A percentile compares a stretch with the other conserved stretches of the same genome.
Conservation (phyloP, 2,888 invertebrate genomes). For the Trichogramma dendrolimi region DNA sequence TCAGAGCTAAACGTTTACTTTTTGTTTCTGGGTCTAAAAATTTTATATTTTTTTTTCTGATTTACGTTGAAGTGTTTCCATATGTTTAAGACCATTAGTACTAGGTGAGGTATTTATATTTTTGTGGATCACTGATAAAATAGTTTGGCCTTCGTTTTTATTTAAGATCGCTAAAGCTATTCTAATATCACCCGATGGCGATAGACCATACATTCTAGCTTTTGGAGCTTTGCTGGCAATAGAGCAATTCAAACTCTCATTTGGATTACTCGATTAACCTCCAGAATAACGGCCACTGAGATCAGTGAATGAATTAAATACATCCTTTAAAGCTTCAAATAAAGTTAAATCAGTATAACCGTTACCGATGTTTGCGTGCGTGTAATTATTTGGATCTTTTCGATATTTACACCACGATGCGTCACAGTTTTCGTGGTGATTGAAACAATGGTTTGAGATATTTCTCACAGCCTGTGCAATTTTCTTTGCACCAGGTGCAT, state of each 20-base stretch:
- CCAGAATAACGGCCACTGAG: conserved; percentile 13
- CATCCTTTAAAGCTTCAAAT: conserved; percentile 24
- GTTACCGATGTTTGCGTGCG: conserved; percentile 25
- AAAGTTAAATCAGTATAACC: conserved; percentile 25
- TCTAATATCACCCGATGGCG: conserved; percentile 12
- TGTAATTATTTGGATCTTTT: conserved; percentile 24
- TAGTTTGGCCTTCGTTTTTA: conserved; percentile 12
- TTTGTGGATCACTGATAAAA: not conserved
- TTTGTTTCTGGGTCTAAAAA: not conserved
- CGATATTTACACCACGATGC: conserved; percentile 25
- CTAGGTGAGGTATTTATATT: conserved; percentile 7
- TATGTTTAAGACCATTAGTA: not conserved
- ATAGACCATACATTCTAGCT: conserved; percentile 12
- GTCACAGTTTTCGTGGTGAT: conserved; percentile 29
- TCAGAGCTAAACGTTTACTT: conserved; percentile 10
- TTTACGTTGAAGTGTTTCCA: not conserved
- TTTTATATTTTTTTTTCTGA: conserved; percentile 4
- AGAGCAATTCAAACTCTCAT: conserved; percentile 14
- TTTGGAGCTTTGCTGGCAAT: conserved; percentile 21
- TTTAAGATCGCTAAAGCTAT: conserved; percentile 5
- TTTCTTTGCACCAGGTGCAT: conserved; percentile 15
- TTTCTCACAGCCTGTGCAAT: conserved; percentile 28
- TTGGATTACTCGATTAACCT: conserved; percentile 20
- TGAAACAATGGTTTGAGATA: conserved; percentile 30
- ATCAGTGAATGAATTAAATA: conserved; percentile 25